Conservation (phyloP, 2,797 vertebrate genomes). For the Hapalemur alaotrensis region DNA sequence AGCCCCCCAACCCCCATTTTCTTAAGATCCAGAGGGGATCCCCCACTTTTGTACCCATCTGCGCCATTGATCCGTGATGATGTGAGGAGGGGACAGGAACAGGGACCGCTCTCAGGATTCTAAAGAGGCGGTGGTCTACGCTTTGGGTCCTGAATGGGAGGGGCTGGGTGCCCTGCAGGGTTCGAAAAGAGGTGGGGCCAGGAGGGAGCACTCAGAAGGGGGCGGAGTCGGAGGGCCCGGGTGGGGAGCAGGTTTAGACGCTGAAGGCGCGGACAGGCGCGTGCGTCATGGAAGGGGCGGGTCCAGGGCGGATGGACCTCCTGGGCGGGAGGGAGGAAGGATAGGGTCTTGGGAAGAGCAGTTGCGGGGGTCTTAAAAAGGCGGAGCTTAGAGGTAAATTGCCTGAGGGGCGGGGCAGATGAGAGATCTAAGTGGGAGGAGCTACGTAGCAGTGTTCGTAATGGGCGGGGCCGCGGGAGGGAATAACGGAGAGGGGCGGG, state of each 20-base stretch:
- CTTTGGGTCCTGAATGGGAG: conserved; percentile 27
- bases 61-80: background rate
- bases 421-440: background rate
- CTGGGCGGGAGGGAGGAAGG: background rate
- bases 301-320: background rate
- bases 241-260: background rate
- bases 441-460: background rate
- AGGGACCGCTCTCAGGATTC: background rate
- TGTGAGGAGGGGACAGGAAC: background rate
- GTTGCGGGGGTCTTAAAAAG: background rate
- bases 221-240: background rate
- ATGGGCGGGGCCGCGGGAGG: background rate
- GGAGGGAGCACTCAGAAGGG: background rate
- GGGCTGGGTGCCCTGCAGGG: background rate
- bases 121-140: conserved; percentile 20
- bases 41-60: background rate
- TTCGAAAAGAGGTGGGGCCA: conserved; percentile 48
- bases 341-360: background rate
- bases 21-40: background rate
- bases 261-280: background rate
- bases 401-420: background rate
- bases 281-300: conserved; percentile 39
- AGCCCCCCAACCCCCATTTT: conserved; percentile 50
- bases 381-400: background rate
- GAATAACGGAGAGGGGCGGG: background rate